Conservation (phyloP, 2,888 invertebrate genomes). For the Oasisia sp. region DNA sequence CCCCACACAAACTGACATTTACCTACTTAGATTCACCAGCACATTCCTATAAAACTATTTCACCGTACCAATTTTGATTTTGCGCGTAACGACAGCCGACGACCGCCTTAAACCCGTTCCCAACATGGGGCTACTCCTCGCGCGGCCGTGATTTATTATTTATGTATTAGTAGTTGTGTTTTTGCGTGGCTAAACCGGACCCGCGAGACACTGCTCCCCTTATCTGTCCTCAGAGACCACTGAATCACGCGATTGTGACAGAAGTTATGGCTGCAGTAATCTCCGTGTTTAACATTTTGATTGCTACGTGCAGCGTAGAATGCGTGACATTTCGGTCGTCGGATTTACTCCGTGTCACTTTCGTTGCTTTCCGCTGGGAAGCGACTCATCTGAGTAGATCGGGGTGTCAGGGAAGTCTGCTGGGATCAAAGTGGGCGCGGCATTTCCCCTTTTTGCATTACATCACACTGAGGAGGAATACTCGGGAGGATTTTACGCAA, state of each 20-base stretch:
- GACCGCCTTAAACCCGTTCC: neutral
- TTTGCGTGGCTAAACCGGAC: neutral
- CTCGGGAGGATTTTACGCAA: neutral
- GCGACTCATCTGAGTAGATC: neutral
- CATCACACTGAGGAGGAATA: neutral
- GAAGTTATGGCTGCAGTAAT: conserved; percentile 5
- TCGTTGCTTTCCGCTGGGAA: neutral
- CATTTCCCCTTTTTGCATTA: neutral
- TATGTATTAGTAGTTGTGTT: conserved; percentile 17
- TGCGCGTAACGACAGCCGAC: neutral
- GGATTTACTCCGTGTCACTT: neutral
- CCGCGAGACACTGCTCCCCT: neutral
- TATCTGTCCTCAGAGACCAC: neutral
- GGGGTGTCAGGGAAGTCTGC: neutral
- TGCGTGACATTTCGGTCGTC: neutral
- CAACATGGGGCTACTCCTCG: neutral
- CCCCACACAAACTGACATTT: neutral
- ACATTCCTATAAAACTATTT: neutral
- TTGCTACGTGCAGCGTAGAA: neutral
- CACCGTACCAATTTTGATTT: neutral
- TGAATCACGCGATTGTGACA: neutral
- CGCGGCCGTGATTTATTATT: neutral
- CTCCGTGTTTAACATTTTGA: conserved; percentile 6
- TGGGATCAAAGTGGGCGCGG: neutral
- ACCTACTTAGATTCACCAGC: neutral